phyloP scores from a whole-genome alignment of 2,797 vertebrate species.

The Phoxinus dragarum region DNA sequence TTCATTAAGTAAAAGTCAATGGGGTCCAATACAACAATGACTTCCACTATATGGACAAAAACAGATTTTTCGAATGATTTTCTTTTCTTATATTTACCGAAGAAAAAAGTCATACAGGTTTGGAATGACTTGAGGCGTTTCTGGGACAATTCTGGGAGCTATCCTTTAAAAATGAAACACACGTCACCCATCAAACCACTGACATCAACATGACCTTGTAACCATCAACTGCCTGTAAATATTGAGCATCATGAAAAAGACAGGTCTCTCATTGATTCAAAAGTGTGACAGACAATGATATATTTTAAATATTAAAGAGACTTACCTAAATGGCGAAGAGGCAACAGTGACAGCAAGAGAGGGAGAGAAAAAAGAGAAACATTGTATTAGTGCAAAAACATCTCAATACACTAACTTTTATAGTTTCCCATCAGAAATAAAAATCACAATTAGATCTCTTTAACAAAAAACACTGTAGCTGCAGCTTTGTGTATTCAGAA shows the following conservation, averaged over 20 bases:
- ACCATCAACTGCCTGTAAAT: conserved; percentile 10
- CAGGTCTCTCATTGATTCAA: not conserved
- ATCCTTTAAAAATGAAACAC: not conserved
- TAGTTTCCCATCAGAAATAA: not conserved
- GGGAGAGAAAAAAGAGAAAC: conserved; percentile 37
- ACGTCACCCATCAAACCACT: not conserved
- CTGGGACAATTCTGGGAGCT: not conserved
- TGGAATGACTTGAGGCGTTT: not conserved
- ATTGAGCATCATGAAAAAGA: not conserved
- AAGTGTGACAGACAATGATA: conserved; percentile 1
- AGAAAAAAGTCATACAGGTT: not conserved
- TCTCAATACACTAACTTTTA: not conserved
- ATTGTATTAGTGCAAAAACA: conserved; percentile 16
- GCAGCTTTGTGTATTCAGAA: not conserved
- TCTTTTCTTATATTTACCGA: not conserved
- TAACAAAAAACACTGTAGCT: not conserved
- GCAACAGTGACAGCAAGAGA: not conserved
- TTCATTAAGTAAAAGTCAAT: not conserved
- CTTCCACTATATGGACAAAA: not conserved
- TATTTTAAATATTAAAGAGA: conserved; percentile 30
- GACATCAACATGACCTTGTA: not conserved
- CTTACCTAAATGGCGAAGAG: conserved; percentile 48
- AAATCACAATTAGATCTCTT: not conserved
- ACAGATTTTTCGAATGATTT: no score
- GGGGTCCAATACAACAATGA: not conserved